Conservation (phyloP, 2,113 vertebrate species). For the Rhagologus leucostigma region DNA sequence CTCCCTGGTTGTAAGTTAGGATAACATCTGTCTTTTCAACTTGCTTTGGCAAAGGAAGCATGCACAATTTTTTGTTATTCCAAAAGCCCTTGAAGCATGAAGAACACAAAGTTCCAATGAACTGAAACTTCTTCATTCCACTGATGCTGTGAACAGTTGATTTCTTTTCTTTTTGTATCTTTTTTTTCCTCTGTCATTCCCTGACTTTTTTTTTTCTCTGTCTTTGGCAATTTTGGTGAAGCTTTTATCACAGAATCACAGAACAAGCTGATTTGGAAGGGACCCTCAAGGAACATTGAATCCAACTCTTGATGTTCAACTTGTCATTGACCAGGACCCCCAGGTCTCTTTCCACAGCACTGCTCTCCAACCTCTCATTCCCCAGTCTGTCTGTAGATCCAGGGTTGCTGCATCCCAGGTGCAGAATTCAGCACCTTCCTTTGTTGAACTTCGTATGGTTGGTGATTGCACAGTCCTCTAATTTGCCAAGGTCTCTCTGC, state of each 20-base stretch:
- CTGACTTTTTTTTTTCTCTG: too few species aligned
- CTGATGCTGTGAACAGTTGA: background rate
- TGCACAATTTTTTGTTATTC: slow-evolving; percentile 45
- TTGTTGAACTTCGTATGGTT: background rate
- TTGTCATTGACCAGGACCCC: background rate
- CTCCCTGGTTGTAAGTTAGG: background rate
- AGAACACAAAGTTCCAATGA: slow-evolving; percentile 29
- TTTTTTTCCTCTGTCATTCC: too few species aligned
- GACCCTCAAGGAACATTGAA: fast-evolving
- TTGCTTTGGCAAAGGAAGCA: background rate
- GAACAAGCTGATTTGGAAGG: background rate
- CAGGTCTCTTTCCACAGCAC: background rate
- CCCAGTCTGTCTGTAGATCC: background rate
- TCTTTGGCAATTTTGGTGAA: background rate
- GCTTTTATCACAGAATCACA: background rate
- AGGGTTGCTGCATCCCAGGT: fast-evolving
- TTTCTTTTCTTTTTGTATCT: background rate
- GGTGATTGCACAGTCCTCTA: background rate
- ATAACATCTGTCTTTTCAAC: slow-evolving; percentile 58
- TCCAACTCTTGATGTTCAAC: background rate
- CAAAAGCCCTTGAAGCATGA: slow-evolving; percentile 52
- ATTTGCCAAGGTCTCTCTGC: background rate
- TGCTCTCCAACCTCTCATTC: background rate
- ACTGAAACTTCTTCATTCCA: background rate
- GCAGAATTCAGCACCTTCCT: background rate